Evolutionary conservation across 2,113 vertebrate species (phyloP), one percentile per base, ranked within the genome.

Genomic region (Asarcornis scutulata): DNA sequence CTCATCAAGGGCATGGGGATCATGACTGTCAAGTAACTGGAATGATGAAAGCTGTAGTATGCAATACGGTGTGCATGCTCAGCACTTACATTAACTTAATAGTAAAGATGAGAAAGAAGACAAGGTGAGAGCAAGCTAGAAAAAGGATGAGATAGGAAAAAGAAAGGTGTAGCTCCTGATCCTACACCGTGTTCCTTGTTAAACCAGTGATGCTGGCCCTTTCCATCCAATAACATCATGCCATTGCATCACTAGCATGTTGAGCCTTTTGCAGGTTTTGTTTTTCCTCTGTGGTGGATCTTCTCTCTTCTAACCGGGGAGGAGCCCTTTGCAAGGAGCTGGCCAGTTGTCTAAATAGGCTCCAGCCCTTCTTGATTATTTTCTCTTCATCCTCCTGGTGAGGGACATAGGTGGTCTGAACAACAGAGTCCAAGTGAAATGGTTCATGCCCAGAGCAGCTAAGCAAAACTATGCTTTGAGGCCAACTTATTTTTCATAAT

Each of bases 401-500:
- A 89, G 93, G 96, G 71, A 96, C 74, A 96, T 87, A 93, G 93
- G 96, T 94, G 95, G 96, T 95, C 91, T 92, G 77, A 58, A 87
- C 95, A 94, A 80, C 86, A 91, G 73, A 95, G 71, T 67, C 86
- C 78, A 52, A 89, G 69, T 74, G 95, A 92, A 97, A 92, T 72
- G 81, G 92, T 96, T 96, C 95, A 77, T 93, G 81, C 92, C 78
- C 67, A 92, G 93, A 95, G 81, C 95, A 96, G 87, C 91, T 88
- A 85, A 96, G 94, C 83, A 96, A 94, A 96, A 73, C 86, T 95
- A 89, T 90, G 85, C 91, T 96, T 95, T 93, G 94, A 96, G 96
- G 92, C 67, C 91, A 96, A 93, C 88, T 94, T 92, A 95, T 83
- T 95, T 95, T 96, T 96, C 95, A 92, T 96, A 91, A 97, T 96